phyloP scores from a whole-genome alignment of 1,140 invertebrate species.

The Diorhabda carinulata region DNA sequence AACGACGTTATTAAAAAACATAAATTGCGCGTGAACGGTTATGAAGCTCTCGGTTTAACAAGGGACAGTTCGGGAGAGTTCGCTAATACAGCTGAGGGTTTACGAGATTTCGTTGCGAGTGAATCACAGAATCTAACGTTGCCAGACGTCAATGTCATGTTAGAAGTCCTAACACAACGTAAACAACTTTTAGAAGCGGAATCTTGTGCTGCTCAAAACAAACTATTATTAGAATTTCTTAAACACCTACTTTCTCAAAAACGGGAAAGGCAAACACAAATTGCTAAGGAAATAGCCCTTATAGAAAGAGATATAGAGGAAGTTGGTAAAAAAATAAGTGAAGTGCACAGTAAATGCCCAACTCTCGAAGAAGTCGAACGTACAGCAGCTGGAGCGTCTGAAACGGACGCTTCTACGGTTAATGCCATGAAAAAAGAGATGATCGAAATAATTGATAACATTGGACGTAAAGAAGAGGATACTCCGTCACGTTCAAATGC shows the following conservation, averaged over 20 bases:
- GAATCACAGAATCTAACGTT: constrained; percentile 71
- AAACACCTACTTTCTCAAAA: constrained; percentile 72
- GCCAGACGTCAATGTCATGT: constrained; percentile 75
- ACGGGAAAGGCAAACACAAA: constrained; percentile 66
- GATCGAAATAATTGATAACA: constrained; percentile 57
- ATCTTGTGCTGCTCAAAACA: constrained; percentile 71
- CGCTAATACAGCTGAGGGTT: constrained; percentile 51
- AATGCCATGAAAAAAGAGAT: constrained; percentile 57
- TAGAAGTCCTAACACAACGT: constrained; percentile 73
- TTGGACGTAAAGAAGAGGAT: constrained; percentile 42
- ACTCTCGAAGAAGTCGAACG: constrained; percentile 49
- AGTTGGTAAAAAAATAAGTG: constrained; percentile 68
- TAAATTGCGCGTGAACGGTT: constrained; percentile 55
- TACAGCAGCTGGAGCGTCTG: constrained; percentile 40
- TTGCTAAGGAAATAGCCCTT: constrained; percentile 66
- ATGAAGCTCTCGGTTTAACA: constrained; percentile 53
- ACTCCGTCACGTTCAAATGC: constrained; percentile 19
- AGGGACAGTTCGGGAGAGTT: constrained; percentile 44
- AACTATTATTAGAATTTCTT: constrained; percentile 81
- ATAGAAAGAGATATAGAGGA: constrained; percentile 77
- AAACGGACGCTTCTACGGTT: constrained; percentile 44
- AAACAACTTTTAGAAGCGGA: constrained; percentile 79
- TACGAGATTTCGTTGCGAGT: constrained; percentile 62
- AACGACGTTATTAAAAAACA: constrained; percentile 80
- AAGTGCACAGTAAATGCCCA: constrained; percentile 56